phyloP scores from a whole-genome alignment of 2,888 invertebrate species.

The Lysandra coridon region DNA sequence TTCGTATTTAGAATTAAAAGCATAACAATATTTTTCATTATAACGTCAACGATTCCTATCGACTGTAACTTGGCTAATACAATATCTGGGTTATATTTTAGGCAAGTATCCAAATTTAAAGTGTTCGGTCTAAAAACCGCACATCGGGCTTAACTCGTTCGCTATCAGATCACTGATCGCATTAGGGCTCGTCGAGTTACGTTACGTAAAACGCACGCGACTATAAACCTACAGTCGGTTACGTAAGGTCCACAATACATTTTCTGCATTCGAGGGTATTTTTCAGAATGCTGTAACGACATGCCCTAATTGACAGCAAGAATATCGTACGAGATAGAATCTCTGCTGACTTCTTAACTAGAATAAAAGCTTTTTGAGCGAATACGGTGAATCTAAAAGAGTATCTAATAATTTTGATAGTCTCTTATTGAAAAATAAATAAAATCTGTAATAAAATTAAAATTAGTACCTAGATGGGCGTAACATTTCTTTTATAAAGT shows the following conservation, averaged over 20 bases:
- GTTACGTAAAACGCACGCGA: not conserved
- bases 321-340: conserved; percentile 1
- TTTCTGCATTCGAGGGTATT: not conserved
- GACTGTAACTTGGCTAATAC: conserved; percentile 38
- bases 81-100: conserved; percentile 39
- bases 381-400: not conserved
- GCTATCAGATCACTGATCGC: conserved; percentile 29
- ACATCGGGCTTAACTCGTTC: conserved; percentile 27
- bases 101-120: conserved; percentile 40
- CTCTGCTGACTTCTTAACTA: not conserved
- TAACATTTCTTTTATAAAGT: too few relatives aligned
- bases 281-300: not conserved
- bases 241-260: not conserved
- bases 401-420: too few relatives aligned
- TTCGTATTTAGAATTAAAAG: too few relatives aligned
- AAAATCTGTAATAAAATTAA: too few relatives aligned
- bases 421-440: too few relatives aligned
- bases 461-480: too few relatives aligned
- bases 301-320: conserved; percentile 12
- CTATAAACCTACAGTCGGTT: not conserved
- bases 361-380: not conserved
- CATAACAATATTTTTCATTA: not conserved
- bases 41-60: conserved; percentile 6
- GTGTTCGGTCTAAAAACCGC: conserved; percentile 31
- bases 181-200: conserved; percentile 8